Conservation (phyloP, 2,888 invertebrate species). For the Euplexia lucipara region DNA sequence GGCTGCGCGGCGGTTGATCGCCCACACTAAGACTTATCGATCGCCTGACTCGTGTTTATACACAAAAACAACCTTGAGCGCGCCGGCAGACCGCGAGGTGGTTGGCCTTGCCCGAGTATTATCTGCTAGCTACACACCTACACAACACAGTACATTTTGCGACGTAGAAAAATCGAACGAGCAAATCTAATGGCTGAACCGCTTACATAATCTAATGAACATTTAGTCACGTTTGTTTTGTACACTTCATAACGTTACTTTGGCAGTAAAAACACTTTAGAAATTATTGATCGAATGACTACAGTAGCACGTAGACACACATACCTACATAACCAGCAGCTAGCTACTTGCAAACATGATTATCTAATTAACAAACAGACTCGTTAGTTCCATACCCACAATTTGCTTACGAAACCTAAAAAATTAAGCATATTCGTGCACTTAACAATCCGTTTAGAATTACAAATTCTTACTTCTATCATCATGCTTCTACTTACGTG, state of each 20-base stretch:
- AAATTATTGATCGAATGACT: constrained; percentile 7
- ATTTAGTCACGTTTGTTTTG: constrained; percentile 39
- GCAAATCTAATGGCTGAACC: constrained; percentile 12
- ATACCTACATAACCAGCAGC: constrained; percentile 16
- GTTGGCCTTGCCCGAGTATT: constrained; percentile 74
- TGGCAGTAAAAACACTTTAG: constrained; percentile 1
- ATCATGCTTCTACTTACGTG: neutral
- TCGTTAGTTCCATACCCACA: neutral
- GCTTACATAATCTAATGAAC: constrained; percentile 49
- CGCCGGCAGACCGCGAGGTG: constrained; percentile 70
- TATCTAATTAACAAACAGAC: constrained; percentile 5
- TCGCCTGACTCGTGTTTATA: constrained; percentile 80
- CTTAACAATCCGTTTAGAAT: constrained; percentile 6
- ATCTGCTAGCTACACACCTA: constrained; percentile 66
- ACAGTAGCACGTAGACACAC: constrained; percentile 41
- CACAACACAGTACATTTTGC: constrained; percentile 65
- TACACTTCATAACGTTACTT: constrained; percentile 14
- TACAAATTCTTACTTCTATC: neutral
- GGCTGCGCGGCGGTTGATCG: constrained; percentile 55
- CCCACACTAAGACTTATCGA: constrained; percentile 61
- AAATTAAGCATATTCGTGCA: neutral
- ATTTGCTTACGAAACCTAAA: constrained; percentile 17
- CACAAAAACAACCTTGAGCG: constrained; percentile 88
- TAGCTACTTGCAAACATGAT: neutral
- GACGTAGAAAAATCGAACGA: constrained; percentile 64